These are phyloP conservation scores for Sandelia bainsii DNA, from an alignment of 2,797 vertebrate genomes.

Conservation along the genomic window DNA sequence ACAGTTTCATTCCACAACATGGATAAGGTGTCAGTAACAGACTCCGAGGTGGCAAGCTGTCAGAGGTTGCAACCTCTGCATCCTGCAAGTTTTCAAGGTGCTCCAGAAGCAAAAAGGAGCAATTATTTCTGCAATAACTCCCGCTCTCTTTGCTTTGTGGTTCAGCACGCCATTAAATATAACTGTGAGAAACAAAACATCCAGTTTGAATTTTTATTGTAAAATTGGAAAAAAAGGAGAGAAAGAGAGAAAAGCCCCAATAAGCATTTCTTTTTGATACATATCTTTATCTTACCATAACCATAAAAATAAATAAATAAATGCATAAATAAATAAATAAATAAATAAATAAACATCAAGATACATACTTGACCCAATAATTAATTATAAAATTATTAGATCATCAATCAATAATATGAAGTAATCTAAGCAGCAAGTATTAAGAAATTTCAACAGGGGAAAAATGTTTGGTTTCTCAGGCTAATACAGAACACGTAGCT, in stretches of 20 bases:
- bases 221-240: conserved; percentile 92
- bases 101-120: conserved; percentile 6
- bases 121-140: conserved; percentile 45
- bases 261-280: conserved; percentile 88
- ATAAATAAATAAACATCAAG: conserved; percentile 75
- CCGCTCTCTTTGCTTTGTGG: conserved; percentile 28
- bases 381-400: conserved; percentile 83
- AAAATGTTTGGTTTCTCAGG: conserved; percentile 87
- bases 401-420: conserved; percentile 83
- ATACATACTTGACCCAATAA: conserved; percentile 79
- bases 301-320: conserved; percentile 65
- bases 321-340: conserved; percentile 66
- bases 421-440: conserved; percentile 87
- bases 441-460: conserved; percentile 85
- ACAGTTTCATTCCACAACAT: conserved; percentile 29
- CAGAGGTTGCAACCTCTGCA: conserved; percentile 33
- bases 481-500: conserved; percentile 83
- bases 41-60: conserved; percentile 20
- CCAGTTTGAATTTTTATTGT: conserved; percentile 90
- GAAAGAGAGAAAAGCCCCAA: conserved; percentile 89
- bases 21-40: conserved; percentile 14
- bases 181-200: conserved; percentile 63
- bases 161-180: conserved; percentile 15
- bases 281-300: conserved; percentile 85
- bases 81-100: conserved; percentile 36